A percentile compares a stretch with the other conserved stretches of the same genome.
phyloP scores from a whole-genome alignment of 2,797 vertebrate genomes.

The Arnoldichthys spilopterus region DNA sequence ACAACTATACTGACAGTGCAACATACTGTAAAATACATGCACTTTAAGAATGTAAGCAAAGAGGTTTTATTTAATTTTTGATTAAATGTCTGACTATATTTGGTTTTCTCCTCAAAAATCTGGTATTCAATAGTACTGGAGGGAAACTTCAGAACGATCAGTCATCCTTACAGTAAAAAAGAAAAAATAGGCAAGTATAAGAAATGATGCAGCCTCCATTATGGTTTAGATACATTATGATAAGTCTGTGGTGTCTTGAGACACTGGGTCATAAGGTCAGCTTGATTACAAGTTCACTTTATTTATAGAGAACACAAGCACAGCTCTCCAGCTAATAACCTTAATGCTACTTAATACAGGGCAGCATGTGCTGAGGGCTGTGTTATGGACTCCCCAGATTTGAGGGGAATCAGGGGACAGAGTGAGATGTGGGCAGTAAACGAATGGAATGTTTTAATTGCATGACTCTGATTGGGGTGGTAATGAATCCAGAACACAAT shows the following conservation, averaged over 20 bases:
- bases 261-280: slow-evolving; percentile 9
- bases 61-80: too few relatives aligned
- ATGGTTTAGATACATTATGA: not conserved
- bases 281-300: slow-evolving; percentile 8
- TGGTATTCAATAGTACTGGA: too few relatives aligned
- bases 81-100: too few relatives aligned
- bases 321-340: slow-evolving; percentile 20
- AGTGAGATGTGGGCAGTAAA: slow-evolving; percentile 42
- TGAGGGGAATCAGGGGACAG: slow-evolving; percentile 22
- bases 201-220: not conserved
- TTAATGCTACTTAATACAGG: slow-evolving; percentile 31
- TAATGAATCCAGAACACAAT: slow-evolving; percentile 57
- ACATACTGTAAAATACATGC: too few relatives aligned
- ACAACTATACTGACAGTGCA: too few relatives aligned
- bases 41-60: too few relatives aligned
- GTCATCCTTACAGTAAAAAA: not conserved
- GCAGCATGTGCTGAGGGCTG: slow-evolving; percentile 14
- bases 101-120: too few relatives aligned
- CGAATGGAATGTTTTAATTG: slow-evolving; percentile 55
- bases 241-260: not conserved
- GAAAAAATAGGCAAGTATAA: not conserved
- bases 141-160: not conserved
- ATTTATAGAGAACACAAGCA: slow-evolving; percentile 16
- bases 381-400: not conserved
- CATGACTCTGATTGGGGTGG: slow-evolving; percentile 49